Base-by-base conservation (phyloP, 2,888 invertebrate genomes). In the Gasteruption jaculator region DNA sequence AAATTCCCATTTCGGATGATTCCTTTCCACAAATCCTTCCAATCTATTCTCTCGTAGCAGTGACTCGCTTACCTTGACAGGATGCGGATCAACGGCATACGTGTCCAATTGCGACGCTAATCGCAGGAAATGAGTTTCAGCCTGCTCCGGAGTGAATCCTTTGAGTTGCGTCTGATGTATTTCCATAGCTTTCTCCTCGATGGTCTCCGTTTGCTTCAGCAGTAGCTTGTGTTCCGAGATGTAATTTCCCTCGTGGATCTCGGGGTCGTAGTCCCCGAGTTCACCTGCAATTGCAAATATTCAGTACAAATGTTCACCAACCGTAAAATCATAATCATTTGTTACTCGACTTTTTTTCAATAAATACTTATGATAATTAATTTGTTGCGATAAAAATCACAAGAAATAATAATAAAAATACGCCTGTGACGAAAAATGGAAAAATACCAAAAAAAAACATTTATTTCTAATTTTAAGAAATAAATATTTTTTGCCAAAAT, bases 11-110 rank as follows among this genome's bases (percentile, higher is more conserved):
- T n/a, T n/a, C n/a, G n/a, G n/a, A n/a, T n/a, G n/a, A n/a, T n/a
- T n/a, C n/a, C n/a, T n/a, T n/a, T n/a, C n/a, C n/a, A n/a, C n/a
- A 31, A 19, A 16, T n/a, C 19, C 30, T 26, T 24, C 15, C 15
- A 25, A 4, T 4, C 5, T 25, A 30, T 20, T 41, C 16, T 7
- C 14, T 24, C 24, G 8, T 34, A 8, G n/a, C 6, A 14, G 21
- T 25, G 30, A n/a, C n/a, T n/a, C 33, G 15, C 44, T 56, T 70
- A 91, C 91, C 81, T 96, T 97, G 20, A 97, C 96, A 45, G 93
- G 91, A 76, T 96, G 94, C 7, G 96, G 97, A 74, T 97, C 96
- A 22, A 97, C 90, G 18, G 96, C 97, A 65, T 96, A 97, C 0
- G 96, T 95, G 71, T 97, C 96, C 42, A 97, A 76, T 52, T 86